These are phyloP conservation scores for Phoenicopterus ruber DNA, from an alignment of 2,113 vertebrate genomes.

Conservation along the genomic window DNA sequence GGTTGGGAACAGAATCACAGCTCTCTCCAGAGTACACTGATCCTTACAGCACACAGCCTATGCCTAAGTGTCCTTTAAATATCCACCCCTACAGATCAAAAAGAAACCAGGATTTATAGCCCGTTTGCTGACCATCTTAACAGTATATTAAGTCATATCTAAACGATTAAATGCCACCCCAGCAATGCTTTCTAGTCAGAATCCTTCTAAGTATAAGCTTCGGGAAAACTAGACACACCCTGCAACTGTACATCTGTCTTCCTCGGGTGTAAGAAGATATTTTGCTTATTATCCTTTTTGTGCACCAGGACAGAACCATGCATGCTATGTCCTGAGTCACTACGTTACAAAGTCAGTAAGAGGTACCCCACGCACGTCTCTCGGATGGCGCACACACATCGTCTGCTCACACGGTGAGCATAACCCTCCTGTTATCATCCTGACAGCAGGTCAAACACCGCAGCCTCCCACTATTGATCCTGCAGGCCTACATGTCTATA, in stretches of 20 bases:
- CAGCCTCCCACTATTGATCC: neutral
- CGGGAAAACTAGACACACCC: neutral
- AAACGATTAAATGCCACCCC: neutral
- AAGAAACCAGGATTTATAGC: neutral
- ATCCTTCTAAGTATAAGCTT: neutral
- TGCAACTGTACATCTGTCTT: neutral
- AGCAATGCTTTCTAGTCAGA: neutral
- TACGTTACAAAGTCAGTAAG: neutral
- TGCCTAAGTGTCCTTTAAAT: neutral
- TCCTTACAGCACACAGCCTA: neutral
- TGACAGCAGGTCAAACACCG: neutral
- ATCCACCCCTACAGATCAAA: neutral
- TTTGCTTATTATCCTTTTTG: neutral
- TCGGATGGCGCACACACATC: neutral
- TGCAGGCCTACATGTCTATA: neutral
- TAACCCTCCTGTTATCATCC: neutral
- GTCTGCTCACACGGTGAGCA: neutral
- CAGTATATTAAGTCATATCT: neutral
- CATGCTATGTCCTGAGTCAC: fast-evolving
- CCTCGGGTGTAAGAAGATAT: neutral
- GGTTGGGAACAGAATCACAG: neutral
- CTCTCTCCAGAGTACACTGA: neutral
- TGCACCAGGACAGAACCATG: neutral
- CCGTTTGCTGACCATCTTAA: neutral
- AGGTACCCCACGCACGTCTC: fast-evolving